Evolutionary conservation across 23 tunicate species (phyloP), one percentile per base, ranked within the genome.

Genomic region (Ascidia mentula): DNA sequence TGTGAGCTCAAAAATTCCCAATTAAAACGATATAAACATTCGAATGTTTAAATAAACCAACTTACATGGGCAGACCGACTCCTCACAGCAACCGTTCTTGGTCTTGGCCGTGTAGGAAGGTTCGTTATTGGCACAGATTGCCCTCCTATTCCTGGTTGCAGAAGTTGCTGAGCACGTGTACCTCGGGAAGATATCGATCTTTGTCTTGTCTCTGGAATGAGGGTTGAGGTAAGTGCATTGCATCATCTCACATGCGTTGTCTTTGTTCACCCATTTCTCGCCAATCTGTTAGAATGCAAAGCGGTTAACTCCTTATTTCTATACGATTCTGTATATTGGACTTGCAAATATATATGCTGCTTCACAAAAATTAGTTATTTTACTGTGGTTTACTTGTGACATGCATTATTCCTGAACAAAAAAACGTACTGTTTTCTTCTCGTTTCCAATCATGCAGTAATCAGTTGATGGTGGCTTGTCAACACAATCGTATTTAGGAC

Each of bases 61-160:
- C 88, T 76, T 85, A 85, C 89, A 85, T 70, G 89, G 89, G 78
- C 89, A 85, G 20, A 85, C 89, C 39, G 84, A 85, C 79, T 85
- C 89, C 7, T 79, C 36, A 36, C 89, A 85, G 34, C 89, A 85
- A 36, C 89, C 89, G 32, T 78, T 69, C 83, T 85, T 85, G 22
- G 89, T 85, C 0, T 71, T 40, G 17, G 89, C 89, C 6, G 72
- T 31, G 82, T 85, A 85, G 0, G 89, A 75, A 2, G 78, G 35
- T 70, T 72, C 89, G 37, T 53, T 72, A 69, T 85, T 85, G 17
- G 35, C 78, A 78, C 89, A 85, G 18, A 60, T 69, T 34, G 65
- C 72, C 79, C 73, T 60, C 30, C 40, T 26, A 31, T 30, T 31
- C 7, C 80, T 39, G 6, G 53, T 5, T 7, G 35, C 45, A 8